phyloP scores from a whole-genome alignment of 2,888 invertebrate species.

The Cheilosia pagana region DNA sequence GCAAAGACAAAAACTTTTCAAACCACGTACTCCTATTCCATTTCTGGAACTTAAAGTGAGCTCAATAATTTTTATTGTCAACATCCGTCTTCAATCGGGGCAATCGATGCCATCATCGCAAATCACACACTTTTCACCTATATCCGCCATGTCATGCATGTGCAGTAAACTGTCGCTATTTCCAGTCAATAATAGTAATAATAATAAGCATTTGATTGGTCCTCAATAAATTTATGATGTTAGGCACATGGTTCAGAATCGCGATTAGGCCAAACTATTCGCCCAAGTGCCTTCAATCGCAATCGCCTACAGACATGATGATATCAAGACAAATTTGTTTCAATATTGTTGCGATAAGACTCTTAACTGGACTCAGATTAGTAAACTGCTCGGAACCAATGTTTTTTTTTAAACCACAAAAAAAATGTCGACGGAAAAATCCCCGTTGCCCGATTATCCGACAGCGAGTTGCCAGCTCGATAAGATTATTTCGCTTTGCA shows the following conservation, averaged over 20 bases:
- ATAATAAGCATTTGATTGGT: neutral
- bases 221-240: constrained; percentile 1
- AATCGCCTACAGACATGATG: neutral
- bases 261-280: neutral
- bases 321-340: neutral
- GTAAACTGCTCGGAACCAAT: neutral
- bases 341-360: neutral
- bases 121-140: neutral
- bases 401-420: neutral
- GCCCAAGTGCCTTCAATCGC: neutral
- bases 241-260: neutral
- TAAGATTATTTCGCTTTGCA: neutral
- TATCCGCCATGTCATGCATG: neutral
- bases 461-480: neutral
- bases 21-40: no score
- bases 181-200: neutral
- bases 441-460: no score
- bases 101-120: neutral
- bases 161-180: neutral
- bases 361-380: neutral
- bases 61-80: no score
- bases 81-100: neutral
- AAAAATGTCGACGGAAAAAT: constrained; percentile 47
- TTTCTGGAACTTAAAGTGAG: no score
- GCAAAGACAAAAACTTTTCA: no score